Evolutionary conservation across 2,888 invertebrate species (phyloP).

Genomic region (Drosophila melanosoma): DNA sequence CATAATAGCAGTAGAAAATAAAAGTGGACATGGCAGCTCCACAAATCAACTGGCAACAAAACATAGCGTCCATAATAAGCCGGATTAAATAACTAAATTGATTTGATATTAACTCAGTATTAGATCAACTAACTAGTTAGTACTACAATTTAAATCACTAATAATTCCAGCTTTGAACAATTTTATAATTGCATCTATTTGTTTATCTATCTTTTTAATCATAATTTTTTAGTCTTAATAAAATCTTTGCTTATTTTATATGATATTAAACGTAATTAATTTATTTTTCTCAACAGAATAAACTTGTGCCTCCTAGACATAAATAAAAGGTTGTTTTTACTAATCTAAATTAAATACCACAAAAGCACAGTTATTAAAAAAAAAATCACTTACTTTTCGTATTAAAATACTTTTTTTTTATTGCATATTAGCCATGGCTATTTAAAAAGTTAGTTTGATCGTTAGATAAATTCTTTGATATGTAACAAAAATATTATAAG

Average conservation of each 20-base stretch:
- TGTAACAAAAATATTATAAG: not conserved
- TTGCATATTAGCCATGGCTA: not conserved
- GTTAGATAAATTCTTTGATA: not conserved
- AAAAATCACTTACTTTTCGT: not conserved
- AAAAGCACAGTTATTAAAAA: no score
- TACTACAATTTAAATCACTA: not conserved
- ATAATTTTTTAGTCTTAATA: not conserved
- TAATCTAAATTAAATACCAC: no score
- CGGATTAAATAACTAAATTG: constrained; percentile 69
- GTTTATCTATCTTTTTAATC: not conserved
- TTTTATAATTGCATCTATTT: not conserved
- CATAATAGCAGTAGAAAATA: constrained; percentile 42
- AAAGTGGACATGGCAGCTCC: constrained; percentile 37
- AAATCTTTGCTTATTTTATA: not conserved
- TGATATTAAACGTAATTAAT: not conserved
- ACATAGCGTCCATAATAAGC: constrained; percentile 75
- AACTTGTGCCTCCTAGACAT: not conserved
- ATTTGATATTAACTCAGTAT: not conserved
- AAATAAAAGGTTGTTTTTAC: not conserved
- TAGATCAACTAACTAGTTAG: not conserved
- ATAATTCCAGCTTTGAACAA: not conserved
- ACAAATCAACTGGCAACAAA: constrained; percentile 50
- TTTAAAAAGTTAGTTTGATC: not conserved
- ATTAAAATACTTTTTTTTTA: not conserved
- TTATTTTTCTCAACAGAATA: not conserved